Base-by-base conservation (phyloP, 2,888 invertebrate species). In the Andrena marginata region DNA sequence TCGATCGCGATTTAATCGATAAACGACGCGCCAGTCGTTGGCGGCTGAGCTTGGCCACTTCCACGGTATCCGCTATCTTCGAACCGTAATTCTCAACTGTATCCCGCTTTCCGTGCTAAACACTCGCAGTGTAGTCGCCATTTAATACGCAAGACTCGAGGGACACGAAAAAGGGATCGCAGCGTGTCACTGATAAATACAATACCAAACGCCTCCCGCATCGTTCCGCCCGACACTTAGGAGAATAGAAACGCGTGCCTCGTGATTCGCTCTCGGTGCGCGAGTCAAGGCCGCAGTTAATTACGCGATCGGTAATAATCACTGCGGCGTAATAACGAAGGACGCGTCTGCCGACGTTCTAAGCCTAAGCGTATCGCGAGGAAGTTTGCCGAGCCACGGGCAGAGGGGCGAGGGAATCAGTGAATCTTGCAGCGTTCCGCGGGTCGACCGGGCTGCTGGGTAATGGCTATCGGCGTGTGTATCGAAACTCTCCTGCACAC, bases 1-100 rank as follows among this genome's bases (percentile, higher is more conserved):
- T 35, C 80, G 76, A 85, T 81, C 76, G 75, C 90, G 91, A 91
- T 91, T 89, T 87, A 89, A 92, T 92, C 90, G 90, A 90, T 86
- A 77, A 76, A 70, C 74, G 73, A 49, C 51, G 48, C 51, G 35
- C 26, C n/a, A 16, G 20, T 20, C 20, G 35, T 10, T 10, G 51
- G 13, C 13, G 42, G 42, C 42, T 4, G 42, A 42, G 42, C 42
- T 13, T 42, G 42, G 42, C 13, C 13, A 42, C 13, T 16, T 42
- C 16, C 42, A 42, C 42, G 42, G 5, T 13, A 4, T 13, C 42
- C 42, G 13, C 42, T 42, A 42, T 42, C 42, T 13, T 42, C 42
- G 13, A 13, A 42, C 13, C 1, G n/a, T n/a, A n/a, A n/a, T n/a
- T 42, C 42, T 13, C 42, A 13, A 42, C 42, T 13, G 42, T 42